phyloP scores from a whole-genome alignment of 2,888 invertebrate genomes.

The Macroteleia sp. region DNA sequence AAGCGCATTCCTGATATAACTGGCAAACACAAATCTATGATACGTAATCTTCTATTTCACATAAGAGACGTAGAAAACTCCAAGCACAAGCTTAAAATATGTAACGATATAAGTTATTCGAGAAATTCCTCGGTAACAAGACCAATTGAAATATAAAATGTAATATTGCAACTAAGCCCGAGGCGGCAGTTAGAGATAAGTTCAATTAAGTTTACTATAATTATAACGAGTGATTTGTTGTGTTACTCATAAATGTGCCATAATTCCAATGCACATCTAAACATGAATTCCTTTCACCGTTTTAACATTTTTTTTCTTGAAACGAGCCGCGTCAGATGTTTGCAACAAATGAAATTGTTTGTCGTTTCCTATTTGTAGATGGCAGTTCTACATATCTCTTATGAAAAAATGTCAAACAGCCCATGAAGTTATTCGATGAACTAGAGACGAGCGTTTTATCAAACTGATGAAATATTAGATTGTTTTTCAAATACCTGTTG shows the following conservation, averaged over 20 bases:
- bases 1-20: constrained; percentile 8
- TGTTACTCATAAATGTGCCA: constrained; percentile 19
- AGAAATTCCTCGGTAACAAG: constrained; percentile 53
- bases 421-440: too few relatives aligned
- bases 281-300: background rate
- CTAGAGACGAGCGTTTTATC: too few relatives aligned
- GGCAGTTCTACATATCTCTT: too few relatives aligned
- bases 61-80: constrained; percentile 41
- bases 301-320: too few relatives aligned
- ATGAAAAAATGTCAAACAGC: too few relatives aligned
- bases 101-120: constrained; percentile 48
- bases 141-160: constrained; percentile 60
- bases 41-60: constrained; percentile 30
- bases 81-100: constrained; percentile 36
- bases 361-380: too few relatives aligned
- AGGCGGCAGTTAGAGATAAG: constrained; percentile 44
- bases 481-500: too few relatives aligned
- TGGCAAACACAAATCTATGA: constrained; percentile 21
- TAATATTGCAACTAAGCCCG: constrained; percentile 40
- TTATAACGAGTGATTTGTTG: constrained; percentile 46
- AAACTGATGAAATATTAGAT: too few relatives aligned
- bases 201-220: constrained; percentile 41
- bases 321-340: too few relatives aligned
- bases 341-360: too few relatives aligned
- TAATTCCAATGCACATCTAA: constrained; percentile 28